Base-by-base conservation (phyloP, 1,140 invertebrate genomes). In the Drosophila saltans region DNA sequence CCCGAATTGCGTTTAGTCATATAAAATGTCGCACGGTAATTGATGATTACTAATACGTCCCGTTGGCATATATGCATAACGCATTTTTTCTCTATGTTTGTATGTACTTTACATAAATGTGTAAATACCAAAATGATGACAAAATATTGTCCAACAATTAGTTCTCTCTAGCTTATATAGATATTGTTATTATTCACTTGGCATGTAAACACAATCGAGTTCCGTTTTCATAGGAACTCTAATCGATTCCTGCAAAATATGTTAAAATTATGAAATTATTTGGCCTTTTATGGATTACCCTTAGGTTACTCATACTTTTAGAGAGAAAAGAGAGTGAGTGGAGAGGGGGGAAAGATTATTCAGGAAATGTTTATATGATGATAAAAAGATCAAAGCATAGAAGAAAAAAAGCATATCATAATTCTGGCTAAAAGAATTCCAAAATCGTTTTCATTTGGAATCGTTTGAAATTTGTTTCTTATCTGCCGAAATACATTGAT, bases 21-120 rank as follows among this genome's bases (percentile, higher is more conserved):
- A 75, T 78, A 75, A 78, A 36, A 58, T 78, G 72, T 78, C 72
- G 68, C 76, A 65, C 55, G 55, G 72, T 78, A 78, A 75, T 78
- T 72, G 76, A 65, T 67, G 68, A 75, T 78, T 78, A 78, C 43
- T 75, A 78, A 78, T 71, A n/a, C 69, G 43, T 30, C 56, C n/a
- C 60, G 28, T 36, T 66, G 56, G 39, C 59, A 61, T 55, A 16
- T 16, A 66, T 58, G 36, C 41, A 60, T 56, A 66, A 43, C 39
- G 24, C 39, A 67, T 67, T 67, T 61, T 48, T 5, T 30, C 2
- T 24, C 16, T 48, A 48, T 48, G 16, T 24, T 4, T 24, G 4
- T 56, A 28, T 56, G 52, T 28, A 56, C 8, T 16, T 16, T 16
- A 16, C 16, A 9, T 45, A n/a, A 0, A n/a, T 45, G n/a, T n/a